phyloP scores from a whole-genome alignment of 2,888 invertebrate genomes.

The Drosophila histrio region DNA sequence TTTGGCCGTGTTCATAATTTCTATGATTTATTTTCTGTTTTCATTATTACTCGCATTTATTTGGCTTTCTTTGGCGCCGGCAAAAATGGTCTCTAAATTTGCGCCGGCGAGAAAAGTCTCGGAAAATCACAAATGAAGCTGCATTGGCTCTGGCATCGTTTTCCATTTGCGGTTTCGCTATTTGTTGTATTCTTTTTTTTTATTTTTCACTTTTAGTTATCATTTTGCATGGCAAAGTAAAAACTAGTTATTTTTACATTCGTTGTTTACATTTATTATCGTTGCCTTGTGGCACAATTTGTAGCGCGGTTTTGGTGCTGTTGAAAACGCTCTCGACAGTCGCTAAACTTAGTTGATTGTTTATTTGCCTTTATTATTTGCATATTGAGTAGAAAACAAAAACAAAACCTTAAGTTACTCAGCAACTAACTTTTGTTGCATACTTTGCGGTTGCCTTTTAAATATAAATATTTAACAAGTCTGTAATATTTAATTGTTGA shows the following conservation, averaged over 20 bases:
- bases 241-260: slow-evolving; percentile 44
- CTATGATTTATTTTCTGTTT: slow-evolving; percentile 73
- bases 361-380: slow-evolving; percentile 18
- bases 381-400: slow-evolving; percentile 10
- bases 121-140: slow-evolving; percentile 38
- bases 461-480: slow-evolving; percentile 32
- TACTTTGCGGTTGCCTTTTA: slow-evolving; percentile 63
- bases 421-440: slow-evolving; percentile 44
- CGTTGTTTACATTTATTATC: slow-evolving; percentile 24
- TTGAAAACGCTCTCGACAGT: slow-evolving; percentile 37
- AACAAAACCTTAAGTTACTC: slow-evolving; percentile 5
- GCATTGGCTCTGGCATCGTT: slow-evolving; percentile 15
- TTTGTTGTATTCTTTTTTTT: slow-evolving; percentile 6
- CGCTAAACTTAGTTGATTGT: slow-evolving; percentile 14
- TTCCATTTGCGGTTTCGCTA: slow-evolving; percentile 47
- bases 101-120: slow-evolving; percentile 18
- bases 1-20: slow-evolving; percentile 61
- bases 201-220: slow-evolving; percentile 40
- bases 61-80: slow-evolving; percentile 61
- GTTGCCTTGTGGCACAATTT: slow-evolving; percentile 18
- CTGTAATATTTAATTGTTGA: slow-evolving; percentile 28
- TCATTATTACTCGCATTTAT: slow-evolving; percentile 53
- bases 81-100: slow-evolving; percentile 24
- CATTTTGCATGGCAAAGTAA: slow-evolving; percentile 38
- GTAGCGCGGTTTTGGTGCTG: slow-evolving; percentile 25